phyloP scores from a whole-genome alignment of 2,797 vertebrate species.

The Trachurus trachurus region DNA sequence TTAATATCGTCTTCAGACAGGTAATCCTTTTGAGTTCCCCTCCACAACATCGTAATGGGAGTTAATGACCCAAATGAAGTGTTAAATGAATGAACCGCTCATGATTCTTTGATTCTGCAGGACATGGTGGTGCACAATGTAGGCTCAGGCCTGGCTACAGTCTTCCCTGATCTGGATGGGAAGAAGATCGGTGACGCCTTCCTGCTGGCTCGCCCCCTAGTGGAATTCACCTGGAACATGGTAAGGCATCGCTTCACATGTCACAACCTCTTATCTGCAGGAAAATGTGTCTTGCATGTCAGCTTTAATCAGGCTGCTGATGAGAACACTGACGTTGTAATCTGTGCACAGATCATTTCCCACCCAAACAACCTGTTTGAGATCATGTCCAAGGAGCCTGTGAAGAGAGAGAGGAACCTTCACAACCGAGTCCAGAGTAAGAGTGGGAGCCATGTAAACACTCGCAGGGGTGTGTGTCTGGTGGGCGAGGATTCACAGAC shows the following conservation, averaged over 20 bases:
- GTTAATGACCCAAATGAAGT: conserved; percentile 7
- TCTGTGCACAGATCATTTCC: conserved; percentile 82
- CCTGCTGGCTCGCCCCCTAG: conserved; percentile 84
- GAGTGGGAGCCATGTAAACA: conserved; percentile 66
- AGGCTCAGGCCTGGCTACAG: conserved; percentile 84
- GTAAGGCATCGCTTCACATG: conserved; percentile 51
- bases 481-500: conserved; percentile 29
- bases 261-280: background rate
- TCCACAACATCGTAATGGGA: background rate
- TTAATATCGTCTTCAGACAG: conserved; percentile 89
- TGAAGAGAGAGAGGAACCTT: conserved; percentile 87
- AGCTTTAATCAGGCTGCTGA: background rate
- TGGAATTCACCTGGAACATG: conserved; percentile 89
- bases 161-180: conserved; percentile 87
- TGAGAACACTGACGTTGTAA: conserved; percentile 10
- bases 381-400: conserved; percentile 87
- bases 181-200: conserved; percentile 87
- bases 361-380: conserved; percentile 88
- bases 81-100: background rate
- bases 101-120: conserved; percentile 51
- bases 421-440: conserved; percentile 88
- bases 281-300: background rate
- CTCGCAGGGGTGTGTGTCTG: conserved; percentile 66
- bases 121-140: conserved; percentile 88
- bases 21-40: conserved; percentile 50